Base-by-base conservation (phyloP, 2,888 invertebrate species). In the Argyresthia albistria region DNA sequence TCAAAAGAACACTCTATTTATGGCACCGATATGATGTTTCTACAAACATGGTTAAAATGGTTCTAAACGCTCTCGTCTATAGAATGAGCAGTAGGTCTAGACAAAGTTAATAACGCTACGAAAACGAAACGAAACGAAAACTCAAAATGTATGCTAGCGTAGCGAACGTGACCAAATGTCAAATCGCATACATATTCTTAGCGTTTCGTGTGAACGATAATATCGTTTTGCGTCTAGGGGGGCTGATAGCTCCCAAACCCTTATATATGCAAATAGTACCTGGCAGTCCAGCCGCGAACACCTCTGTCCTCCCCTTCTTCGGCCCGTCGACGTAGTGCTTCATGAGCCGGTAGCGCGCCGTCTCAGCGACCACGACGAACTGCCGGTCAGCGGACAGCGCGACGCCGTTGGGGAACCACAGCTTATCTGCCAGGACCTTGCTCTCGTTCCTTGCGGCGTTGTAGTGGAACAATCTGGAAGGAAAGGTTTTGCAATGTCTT, bases 321-420 rank as follows among this genome's bases (percentile, higher is more conserved):
- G 92, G 84, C 3, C 98, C 98, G 67, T 91, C 92, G 9, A 98
- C 69, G 67, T 95, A 89, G 72, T 95, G 95, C 65, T 94, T 93
- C 6, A 89, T 66, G n/a, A 98, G 78, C 58, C 94, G 90, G 52
- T 89, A 89, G 4, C 78, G 81, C 4, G 75, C 67, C 0, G 93
- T 91, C 79, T 98, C 98, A 1, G 91, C 78, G 0, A 97, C 91
- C 35, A 99, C 76, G 3, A 98, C 70, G 65, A 93, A 96, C 55
- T 94, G 92, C 70, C 95, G 93, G 65, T 96, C 93, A 6, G 92
- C 91, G 11, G 96, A 94, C 0, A 98, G 66, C 51, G 89, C 91
- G 25, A 99, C 76, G 12, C 98, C 98, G 77, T 99, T 99, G 0
- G 98, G 90, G 77, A 98, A 97, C 74, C 90, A 91, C 0, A 99